Evolutionary conservation across 2,797 vertebrate species (phyloP), one percentile per base, ranked within the genome.

Genomic region (Tiaroga cobitis): DNA sequence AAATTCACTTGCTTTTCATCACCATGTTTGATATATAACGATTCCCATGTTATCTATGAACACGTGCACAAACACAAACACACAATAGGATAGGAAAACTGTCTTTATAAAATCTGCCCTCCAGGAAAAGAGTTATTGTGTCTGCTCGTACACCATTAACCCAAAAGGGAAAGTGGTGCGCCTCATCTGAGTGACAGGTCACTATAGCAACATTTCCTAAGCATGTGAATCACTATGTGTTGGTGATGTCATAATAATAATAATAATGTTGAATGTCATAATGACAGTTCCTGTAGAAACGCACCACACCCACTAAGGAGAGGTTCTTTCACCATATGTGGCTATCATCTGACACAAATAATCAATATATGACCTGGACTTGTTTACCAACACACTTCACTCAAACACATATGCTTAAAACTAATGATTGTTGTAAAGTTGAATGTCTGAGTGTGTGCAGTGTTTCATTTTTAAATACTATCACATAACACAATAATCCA

Each of bases 191-290:
- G 13, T 32, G 73, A 39, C 37, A 56, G 16, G 49, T 77, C 29
- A 16, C 82, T 54, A 84, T 84, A 51, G 49, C 34, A 80, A 72
- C 37, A 79, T 78, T 63, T 79, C 75, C 76, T 80, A 37, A 80
- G 41, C 67, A 37, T 49, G 10, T 80, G 83, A 80, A 37, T 69
- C 82, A 69, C 7, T 8, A 15, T 21, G 29, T 15, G 13, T 59
- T 80, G 51, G 39, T 79, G 83, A 73, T 63, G 75, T 85, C 76
- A 79, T 9, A 24, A 49, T 63, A 49, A 79, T 9, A 24, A 49
- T 63, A 49, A 29, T 15, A 13, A 29, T 1, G 2, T 26, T 75
- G 13, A 32, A 56, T 26, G 15, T 63, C 4, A 74, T 34, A 63
- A 63, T 39, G 16, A 11, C 51, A 54, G 82, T 41, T 37, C 15